phyloP scores from a whole-genome alignment of 1,140 invertebrate genomes.

The Gonatopus flavifemur region DNA sequence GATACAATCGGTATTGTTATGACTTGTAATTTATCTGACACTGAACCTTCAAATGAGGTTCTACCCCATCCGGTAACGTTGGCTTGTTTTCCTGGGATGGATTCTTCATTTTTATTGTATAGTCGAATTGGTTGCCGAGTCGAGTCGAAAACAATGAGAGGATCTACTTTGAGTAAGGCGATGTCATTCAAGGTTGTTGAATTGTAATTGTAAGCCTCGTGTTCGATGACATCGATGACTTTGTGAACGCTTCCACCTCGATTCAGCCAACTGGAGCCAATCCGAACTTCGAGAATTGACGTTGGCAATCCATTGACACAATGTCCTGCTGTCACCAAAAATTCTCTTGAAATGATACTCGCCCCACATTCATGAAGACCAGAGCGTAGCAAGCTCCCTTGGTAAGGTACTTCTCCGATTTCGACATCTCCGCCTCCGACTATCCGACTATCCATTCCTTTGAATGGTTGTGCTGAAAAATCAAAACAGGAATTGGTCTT shows the following conservation, averaged over 20 bases:
- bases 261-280: conserved; percentile 12
- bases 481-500: too few species aligned
- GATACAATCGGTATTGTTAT: conserved; percentile 49
- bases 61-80: conserved; percentile 54
- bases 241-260: conserved; percentile 14
- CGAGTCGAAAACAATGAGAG: conserved; percentile 17
- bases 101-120: conserved; percentile 17
- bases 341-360: conserved; percentile 59
- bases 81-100: conserved; percentile 24
- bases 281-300: not conserved
- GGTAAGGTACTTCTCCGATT: conserved; percentile 64
- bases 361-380: conserved; percentile 64
- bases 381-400: conserved; percentile 58
- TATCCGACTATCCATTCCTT: conserved; percentile 55
- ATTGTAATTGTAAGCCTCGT: too few species aligned
- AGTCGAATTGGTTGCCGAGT: conserved; percentile 16
- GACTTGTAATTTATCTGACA: conserved; percentile 27
- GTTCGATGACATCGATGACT: conserved; percentile 7
- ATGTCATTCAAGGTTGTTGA: too few species aligned
- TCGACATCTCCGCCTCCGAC: conserved; percentile 62
- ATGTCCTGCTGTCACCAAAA: conserved; percentile 65
- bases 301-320: conserved; percentile 41
- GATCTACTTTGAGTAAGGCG: conserved; percentile 13
- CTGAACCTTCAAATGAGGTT: conserved; percentile 14
- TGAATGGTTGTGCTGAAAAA: too few species aligned